phyloP scores from a whole-genome alignment of 2,113 vertebrate species.

The Thamnophis sirtalis region DNA sequence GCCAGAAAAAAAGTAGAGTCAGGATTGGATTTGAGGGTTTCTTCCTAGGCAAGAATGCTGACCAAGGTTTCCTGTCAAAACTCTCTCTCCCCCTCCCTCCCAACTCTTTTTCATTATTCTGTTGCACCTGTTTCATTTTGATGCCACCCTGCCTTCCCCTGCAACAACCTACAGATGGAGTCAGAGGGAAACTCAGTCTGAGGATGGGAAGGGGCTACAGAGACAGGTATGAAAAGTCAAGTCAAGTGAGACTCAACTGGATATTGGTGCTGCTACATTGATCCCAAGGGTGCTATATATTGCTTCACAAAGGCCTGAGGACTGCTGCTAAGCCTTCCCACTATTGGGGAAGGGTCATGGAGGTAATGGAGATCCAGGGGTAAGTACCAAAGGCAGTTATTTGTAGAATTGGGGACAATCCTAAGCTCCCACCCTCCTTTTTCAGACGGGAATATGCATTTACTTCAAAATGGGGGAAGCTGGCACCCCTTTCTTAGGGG shows the following conservation, averaged over 20 bases:
- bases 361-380: not conserved
- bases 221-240: not conserved
- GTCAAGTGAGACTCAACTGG: not conserved
- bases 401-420: not conserved
- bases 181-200: not conserved
- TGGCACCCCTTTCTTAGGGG: not conserved
- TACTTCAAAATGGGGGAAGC: not conserved
- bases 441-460: not conserved
- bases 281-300: not conserved
- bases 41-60: slow-evolving; percentile 22
- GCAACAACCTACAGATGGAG: not conserved
- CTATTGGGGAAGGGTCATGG: not conserved
- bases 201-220: not conserved
- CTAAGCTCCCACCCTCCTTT: not conserved
- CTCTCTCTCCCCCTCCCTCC: not conserved
- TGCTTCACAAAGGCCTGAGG: not conserved
- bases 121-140: slow-evolving; percentile 50
- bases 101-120: not conserved
- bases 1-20: not conserved
- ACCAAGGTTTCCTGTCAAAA: slow-evolving; percentile 17
- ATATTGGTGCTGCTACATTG: not conserved
- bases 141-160: not conserved
- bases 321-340: not conserved
- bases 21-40: not conserved
- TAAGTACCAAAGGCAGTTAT: not conserved